Conservation (phyloP, 2,797 vertebrate genomes). For the Carcharodon carcharias region DNA sequence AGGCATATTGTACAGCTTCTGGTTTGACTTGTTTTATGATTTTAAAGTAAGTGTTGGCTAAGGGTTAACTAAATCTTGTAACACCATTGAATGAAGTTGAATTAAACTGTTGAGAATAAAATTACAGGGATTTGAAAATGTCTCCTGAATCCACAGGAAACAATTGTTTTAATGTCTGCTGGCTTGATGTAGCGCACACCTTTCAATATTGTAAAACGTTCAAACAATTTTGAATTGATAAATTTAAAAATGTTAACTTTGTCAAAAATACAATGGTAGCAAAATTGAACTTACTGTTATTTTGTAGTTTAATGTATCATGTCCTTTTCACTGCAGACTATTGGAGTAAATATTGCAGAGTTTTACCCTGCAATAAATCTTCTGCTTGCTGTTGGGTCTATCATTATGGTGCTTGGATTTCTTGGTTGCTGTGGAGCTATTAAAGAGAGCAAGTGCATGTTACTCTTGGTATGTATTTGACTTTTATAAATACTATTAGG, state of each 20-base stretch:
- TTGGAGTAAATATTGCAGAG: background rate
- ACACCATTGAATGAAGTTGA: background rate
- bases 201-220: background rate
- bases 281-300: background rate
- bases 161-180: background rate
- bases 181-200: background rate
- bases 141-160: background rate
- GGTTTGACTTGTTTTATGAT: background rate
- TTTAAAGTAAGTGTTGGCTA: background rate
- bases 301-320: background rate
- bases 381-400: conserved; percentile 52
- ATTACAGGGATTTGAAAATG: background rate
- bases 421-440: conserved; percentile 79
- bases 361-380: background rate
- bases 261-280: background rate
- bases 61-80: background rate
- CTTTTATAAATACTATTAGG: background rate
- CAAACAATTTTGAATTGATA: background rate
- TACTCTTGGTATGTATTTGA: conserved; percentile 64
- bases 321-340: background rate
- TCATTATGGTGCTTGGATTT: conserved; percentile 80
- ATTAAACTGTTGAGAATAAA: background rate
- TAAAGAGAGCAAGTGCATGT: conserved; percentile 72
- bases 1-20: background rate
- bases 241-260: background rate